A percentile compares a stretch with the other conserved stretches of the same genome.
These are phyloP conservation scores for Xylota segnis DNA, from an alignment of 2,888 invertebrate species.

Conservation along the genomic window DNA sequence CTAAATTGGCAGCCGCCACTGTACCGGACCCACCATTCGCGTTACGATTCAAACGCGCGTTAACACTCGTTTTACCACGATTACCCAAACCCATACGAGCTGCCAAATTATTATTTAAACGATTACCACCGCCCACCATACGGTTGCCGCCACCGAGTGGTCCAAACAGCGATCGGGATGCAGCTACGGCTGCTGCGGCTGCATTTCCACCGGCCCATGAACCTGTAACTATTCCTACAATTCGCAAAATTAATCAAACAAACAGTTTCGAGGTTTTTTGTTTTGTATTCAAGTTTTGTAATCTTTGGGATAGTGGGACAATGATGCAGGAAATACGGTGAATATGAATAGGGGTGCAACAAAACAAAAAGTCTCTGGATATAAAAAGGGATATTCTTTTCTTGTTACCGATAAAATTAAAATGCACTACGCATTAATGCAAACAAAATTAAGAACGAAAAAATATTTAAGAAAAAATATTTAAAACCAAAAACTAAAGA, in stretches of 20 bases:
- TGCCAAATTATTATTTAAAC: conserved; percentile 70
- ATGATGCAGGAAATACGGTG: conserved; percentile 55
- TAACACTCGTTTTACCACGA: conserved; percentile 70
- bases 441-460: conserved; percentile 57
- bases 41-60: conserved; percentile 76
- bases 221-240: conserved; percentile 80
- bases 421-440: conserved; percentile 54
- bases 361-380: conserved; percentile 74
- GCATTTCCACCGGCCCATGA: conserved; percentile 79
- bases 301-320: conserved; percentile 53
- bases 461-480: background rate
- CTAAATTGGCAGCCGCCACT: conserved; percentile 55
- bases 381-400: conserved; percentile 31
- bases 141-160: conserved; percentile 77
- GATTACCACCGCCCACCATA: conserved; percentile 74
- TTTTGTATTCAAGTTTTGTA: conserved; percentile 69
- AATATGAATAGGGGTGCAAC: conserved; percentile 60
- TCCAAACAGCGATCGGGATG: conserved; percentile 77
- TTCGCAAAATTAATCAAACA: conserved; percentile 79
- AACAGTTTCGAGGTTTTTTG: conserved; percentile 75
- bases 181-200: conserved; percentile 70
- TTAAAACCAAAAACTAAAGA: conserved; percentile 18
- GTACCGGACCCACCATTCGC: conserved; percentile 62
- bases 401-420: conserved; percentile 27
- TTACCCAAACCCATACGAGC: conserved; percentile 61